Base-by-base conservation (phyloP, 2,888 invertebrate genomes). In the Anorthoa munda region DNA sequence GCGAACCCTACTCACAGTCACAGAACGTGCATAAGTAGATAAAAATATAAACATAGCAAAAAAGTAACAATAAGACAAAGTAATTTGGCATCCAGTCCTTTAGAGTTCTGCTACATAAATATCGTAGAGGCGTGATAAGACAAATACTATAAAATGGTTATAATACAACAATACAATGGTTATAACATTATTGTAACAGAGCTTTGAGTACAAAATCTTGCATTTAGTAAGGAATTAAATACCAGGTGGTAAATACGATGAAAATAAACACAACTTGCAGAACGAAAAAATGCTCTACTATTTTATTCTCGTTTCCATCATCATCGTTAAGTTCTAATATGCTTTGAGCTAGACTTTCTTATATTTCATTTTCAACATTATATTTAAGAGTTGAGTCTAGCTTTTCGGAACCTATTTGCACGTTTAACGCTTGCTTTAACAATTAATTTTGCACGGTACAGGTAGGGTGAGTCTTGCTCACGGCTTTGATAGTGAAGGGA, bases 391-490 rank as follows among this genome's bases (percentile, higher is more conserved):
- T 23, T 21, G 12, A 74, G 50, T 53, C 21, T 58, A 45, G 15
- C 31, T 68, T 67, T 23, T 13, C 18, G 26, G 4, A 64, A 81
- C 48, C 48, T 66, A 61, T 78, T 81, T 76, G 46, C 51, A 17
- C 55, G 26, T 65, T 53, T 50, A 81, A 46, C 39, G 69, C 26
- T 69, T 66, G 70, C 45, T 79, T 66, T 63, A 81, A 71, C 70
- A 70, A 79, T 81, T 79, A 70, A 81, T 69, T 81, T 66, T 75
- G 64, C 59, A 55, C 26, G n/a, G 70, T 71, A 56, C 59, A 66
- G 59, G 61, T 66, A 46, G 13, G 66, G 45, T 7, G 39, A 53
- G 55, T 55, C 60, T 80, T 51, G 53, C 56, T 76, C 1, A n/a
- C 18, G 48, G 61, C 53, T 77, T 66, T 70, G 56, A 68, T 81